Conservation (phyloP, 2,888 invertebrate genomes). For the Plagiodera versicolora region DNA sequence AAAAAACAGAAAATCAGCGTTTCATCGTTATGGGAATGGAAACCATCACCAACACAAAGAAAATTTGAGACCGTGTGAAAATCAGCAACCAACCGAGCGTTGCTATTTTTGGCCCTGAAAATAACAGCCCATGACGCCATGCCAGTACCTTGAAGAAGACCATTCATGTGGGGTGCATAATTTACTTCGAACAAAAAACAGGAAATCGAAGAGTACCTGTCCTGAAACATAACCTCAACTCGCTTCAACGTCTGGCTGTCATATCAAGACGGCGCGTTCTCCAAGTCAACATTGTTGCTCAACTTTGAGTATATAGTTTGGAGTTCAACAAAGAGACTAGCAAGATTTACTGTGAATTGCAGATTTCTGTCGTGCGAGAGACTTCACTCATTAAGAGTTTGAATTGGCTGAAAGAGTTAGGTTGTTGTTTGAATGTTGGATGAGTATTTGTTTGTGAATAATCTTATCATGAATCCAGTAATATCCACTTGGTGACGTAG, state of each 20-base stretch:
- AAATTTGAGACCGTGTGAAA: no score
- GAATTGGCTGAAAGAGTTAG: background rate
- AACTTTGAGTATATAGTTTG: constrained; percentile 14
- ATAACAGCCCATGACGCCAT: background rate
- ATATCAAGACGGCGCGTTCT: constrained; percentile 1
- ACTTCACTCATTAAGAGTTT: no score
- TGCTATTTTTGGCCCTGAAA: background rate
- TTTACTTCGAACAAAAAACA: background rate
- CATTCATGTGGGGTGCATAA: background rate
- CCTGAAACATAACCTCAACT: background rate
- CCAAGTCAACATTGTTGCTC: constrained; percentile 16
- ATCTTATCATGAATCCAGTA: no score
- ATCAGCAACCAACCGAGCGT: no score
- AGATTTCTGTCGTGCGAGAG: background rate
- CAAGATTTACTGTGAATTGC: constrained; percentile 2
- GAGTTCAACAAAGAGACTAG: constrained; percentile 12
- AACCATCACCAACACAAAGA: no score
- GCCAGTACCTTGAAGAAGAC: background rate
- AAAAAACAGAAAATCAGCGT: no score
- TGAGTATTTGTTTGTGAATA: background rate
- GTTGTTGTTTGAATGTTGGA: background rate
- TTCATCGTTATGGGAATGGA: no score
- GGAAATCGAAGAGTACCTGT: background rate
- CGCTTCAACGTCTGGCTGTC: constrained; percentile 7
- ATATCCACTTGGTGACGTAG: background rate